These are phyloP conservation scores for Acanthiza pusilla DNA, from an alignment of 2,797 vertebrate genomes.

Conservation along the genomic window DNA sequence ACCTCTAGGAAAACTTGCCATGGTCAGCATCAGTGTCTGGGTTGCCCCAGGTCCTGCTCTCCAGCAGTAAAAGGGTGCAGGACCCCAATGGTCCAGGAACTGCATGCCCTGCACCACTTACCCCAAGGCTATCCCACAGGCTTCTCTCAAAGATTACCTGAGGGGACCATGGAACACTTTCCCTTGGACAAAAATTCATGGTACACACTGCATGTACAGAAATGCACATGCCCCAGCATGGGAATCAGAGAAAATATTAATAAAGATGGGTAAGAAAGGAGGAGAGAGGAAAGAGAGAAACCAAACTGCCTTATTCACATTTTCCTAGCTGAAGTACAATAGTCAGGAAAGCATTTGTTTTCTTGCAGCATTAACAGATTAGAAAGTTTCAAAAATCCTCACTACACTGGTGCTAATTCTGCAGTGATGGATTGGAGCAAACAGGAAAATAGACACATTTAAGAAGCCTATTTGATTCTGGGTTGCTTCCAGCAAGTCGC, in stretches of 20 bases:
- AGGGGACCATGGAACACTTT: not conserved
- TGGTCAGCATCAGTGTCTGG: not conserved
- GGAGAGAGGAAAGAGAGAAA: not conserved
- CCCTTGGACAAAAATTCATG: not conserved
- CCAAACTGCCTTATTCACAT: not conserved
- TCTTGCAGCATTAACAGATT: not conserved
- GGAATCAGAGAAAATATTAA: not conserved
- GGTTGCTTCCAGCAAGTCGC: not conserved
- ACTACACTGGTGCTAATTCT: not conserved
- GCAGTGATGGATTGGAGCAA: not conserved
- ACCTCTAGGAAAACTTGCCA: not conserved
- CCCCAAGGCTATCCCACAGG: not conserved
- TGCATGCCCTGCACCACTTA: not conserved
- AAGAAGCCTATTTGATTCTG: not conserved
- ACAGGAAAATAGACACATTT: not conserved
- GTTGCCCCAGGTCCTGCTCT: not conserved
- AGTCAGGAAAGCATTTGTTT: not conserved
- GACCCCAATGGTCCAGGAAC: not conserved
- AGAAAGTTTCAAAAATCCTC: not conserved
- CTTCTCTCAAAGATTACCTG: not conserved
- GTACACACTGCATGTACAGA: not conserved
- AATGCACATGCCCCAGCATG: not conserved
- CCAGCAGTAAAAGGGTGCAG: not conserved
- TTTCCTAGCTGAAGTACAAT: not conserved
- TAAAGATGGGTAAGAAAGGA: not conserved